Conservation (phyloP, 1,140 invertebrate species). For the Harpegnathos saltator region DNA sequence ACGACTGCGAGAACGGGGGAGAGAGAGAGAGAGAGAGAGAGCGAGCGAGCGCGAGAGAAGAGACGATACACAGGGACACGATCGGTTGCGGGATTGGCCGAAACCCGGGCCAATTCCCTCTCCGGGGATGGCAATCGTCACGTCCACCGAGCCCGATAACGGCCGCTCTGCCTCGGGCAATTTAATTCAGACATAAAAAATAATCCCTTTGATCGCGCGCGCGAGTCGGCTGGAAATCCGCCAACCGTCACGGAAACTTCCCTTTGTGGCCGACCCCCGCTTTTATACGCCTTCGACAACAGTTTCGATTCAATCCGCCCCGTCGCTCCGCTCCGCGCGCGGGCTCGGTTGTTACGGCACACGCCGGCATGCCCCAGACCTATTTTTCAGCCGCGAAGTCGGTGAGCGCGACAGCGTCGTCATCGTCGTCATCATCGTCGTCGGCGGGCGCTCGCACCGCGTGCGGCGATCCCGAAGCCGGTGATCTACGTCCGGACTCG, state of each 20-base stretch:
- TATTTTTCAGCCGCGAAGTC: constrained; percentile 40
- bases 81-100: constrained; percentile 43
- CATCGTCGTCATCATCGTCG: neutral
- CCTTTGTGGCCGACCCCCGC: constrained; percentile 44
- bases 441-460: neutral
- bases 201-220: constrained; percentile 71
- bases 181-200: constrained; percentile 76
- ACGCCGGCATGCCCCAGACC: constrained; percentile 8
- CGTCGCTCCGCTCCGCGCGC: no score
- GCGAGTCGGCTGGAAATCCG: constrained; percentile 62
- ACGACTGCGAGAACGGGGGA: neutral
- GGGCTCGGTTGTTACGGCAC: neutral
- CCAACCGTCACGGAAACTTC: constrained; percentile 66
- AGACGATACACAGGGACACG: neutral
- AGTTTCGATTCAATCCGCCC: constrained; percentile 51
- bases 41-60: neutral
- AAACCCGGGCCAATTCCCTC: constrained; percentile 70
- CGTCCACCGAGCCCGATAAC: constrained; percentile 68
- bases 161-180: constrained; percentile 64
- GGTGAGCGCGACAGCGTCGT: neutral
- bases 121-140: constrained; percentile 68
- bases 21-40: neutral
- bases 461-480: no score
- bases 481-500: no score
- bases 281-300: constrained; percentile 38